Evolutionary conservation across 2,888 invertebrate species (phyloP).

Genomic region (Yponomeuta cagnagella): DNA sequence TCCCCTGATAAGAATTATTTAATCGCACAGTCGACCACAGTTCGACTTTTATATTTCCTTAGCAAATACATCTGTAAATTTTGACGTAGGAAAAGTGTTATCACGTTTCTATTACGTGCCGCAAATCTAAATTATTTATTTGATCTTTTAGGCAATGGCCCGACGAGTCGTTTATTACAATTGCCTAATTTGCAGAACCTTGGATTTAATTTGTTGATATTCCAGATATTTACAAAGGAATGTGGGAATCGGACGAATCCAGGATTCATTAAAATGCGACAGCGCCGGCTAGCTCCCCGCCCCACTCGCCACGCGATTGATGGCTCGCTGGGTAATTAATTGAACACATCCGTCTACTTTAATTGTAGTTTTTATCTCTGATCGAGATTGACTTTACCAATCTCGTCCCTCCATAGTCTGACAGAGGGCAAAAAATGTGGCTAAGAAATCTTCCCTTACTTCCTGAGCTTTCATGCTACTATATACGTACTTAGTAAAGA

Average conservation of each 20-base stretch:
- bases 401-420: constrained; percentile 4
- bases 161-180: too few species aligned
- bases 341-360: constrained; percentile 40
- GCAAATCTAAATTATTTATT: too few species aligned
- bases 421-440: background rate
- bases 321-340: constrained; percentile 37
- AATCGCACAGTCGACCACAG: too few species aligned
- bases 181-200: too few species aligned
- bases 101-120: too few species aligned
- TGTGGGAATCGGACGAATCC: background rate
- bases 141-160: too few species aligned
- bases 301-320: background rate
- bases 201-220: too few species aligned
- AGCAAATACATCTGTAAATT: too few species aligned
- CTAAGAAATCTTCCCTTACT: background rate
- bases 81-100: too few species aligned
- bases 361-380: constrained; percentile 40
- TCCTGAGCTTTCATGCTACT: background rate
- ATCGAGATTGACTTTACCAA: constrained; percentile 31
- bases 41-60: too few species aligned
- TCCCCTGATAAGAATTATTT: too few species aligned
- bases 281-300: background rate
- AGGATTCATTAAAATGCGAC: constrained; percentile 1
- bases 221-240: background rate
- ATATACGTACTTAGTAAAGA: background rate